These are phyloP conservation scores for Cantharis rustica DNA, from an alignment of 2,888 invertebrate genomes.

Conservation along the genomic window DNA sequence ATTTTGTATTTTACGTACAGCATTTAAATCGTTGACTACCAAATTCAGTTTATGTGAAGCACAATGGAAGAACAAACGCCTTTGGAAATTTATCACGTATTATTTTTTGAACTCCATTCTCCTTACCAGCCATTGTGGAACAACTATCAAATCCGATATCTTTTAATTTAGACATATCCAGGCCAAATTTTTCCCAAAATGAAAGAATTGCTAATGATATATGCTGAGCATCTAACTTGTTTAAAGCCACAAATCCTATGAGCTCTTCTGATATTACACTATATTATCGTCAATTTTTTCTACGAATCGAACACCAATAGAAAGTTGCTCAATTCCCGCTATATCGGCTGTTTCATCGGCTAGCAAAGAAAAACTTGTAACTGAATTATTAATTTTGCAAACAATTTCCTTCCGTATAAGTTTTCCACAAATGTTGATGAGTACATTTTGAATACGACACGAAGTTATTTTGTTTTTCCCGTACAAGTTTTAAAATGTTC, in stretches of 20 bases:
- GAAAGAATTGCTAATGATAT: background rate
- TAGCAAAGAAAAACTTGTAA: background rate
- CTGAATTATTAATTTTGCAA: background rate
- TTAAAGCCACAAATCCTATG: background rate
- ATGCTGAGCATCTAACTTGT: background rate
- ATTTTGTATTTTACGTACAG: background rate
- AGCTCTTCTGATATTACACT: background rate
- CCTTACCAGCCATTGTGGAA: background rate
- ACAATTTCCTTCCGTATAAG: background rate
- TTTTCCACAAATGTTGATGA: background rate
- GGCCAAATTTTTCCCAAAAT: background rate
- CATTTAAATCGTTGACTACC: constrained; percentile 14
- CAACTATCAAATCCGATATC: background rate
- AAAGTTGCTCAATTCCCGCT: background rate
- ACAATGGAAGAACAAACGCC: constrained; percentile 16
- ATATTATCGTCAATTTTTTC: background rate
- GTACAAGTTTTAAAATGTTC: background rate
- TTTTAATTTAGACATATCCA: background rate
- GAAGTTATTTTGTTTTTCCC: background rate
- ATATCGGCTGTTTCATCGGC: background rate
- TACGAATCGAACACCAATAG: background rate
- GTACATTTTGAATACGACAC: background rate
- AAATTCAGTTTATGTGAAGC: constrained; percentile 19
- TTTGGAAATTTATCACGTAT: constrained; percentile 10
- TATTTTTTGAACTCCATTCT: background rate